Evolutionary conservation across 2,113 vertebrate genomes (phyloP), one percentile per base, ranked within the genome.

Genomic region (Triplophysa siluroides): DNA sequence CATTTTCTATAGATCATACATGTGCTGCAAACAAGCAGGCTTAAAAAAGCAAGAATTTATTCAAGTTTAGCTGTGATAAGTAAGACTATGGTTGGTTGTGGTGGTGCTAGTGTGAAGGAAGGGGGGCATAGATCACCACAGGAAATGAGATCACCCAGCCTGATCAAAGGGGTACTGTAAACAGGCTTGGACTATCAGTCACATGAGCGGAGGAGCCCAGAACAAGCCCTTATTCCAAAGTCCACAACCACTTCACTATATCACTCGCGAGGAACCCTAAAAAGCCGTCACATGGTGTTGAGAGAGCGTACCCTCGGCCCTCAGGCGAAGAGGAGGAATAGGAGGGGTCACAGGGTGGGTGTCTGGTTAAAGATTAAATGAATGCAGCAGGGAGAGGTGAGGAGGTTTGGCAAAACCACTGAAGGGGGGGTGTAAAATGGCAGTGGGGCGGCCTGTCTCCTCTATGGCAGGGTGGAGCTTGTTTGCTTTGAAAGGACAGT

Each of bases 401-500:
- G 2, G 24, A 5, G 50, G 65, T 45, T 60, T 66, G 58, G 29
- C 50, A 3, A 18, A 50, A 56, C 29, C n/a, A 61, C 24, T 45
- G 41, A 41, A 26, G 38, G 64, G 33, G 54, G 72, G 61, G 54
- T 47, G 79, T 54, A 54, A 65, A 65, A 85, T 83, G 82, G 83
- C 54, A 74, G 56, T 18, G 21, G 54, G 41, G 41, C n/a, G 47
- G 50, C 66, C 85, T 58, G 75, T 83, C 82, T 79, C 85, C 81
- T 72, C 79, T 67, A 76, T 81, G 84, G 76, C 86, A 87, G 87
- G 90, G 89, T 77, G 87, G 85, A 88, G 87, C 78, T 76, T 86
- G 81, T 87, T 90, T 90, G 86, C 86, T 87, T 88, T 89, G 85
- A 90, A 90, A 90, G 87, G 86, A 78, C 85, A 24, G 41, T 73